phyloP scores from a whole-genome alignment of 2,113 vertebrate species.

The Xyrauchen texanus region DNA sequence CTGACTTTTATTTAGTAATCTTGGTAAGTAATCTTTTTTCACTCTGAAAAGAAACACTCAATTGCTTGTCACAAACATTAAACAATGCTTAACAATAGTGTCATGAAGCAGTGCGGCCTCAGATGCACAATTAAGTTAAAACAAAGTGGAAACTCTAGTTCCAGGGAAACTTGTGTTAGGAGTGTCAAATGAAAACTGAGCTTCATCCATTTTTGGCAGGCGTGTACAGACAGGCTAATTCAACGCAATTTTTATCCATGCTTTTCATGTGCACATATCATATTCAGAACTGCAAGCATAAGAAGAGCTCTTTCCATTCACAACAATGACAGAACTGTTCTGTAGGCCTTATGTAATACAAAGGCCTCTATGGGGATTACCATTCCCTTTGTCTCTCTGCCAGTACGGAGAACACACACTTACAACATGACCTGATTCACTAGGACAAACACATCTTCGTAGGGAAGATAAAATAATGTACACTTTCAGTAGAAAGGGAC shows the following conservation, averaged over 20 bases:
- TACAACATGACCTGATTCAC: conserved; percentile 16
- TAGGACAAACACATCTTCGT: conserved; percentile 30
- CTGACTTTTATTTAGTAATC: too few relatives aligned
- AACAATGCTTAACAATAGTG: too few relatives aligned
- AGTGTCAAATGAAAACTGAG: conserved; percentile 54
- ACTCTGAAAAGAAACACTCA: too few relatives aligned
- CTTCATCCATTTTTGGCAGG: conserved; percentile 64
- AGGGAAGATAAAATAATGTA: conserved; percentile 12
- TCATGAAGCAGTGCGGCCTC: too few relatives aligned
- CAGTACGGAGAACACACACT: conserved; percentile 31
- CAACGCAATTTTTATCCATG: conserved; percentile 64
- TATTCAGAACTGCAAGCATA: conserved; percentile 67
- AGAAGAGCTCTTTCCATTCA: conserved; percentile 59
- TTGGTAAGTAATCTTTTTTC: too few relatives aligned
- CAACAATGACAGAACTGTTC: conserved; percentile 65
- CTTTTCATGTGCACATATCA: conserved; percentile 64
- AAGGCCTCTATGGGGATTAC: conserved; percentile 52
- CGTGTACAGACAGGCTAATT: conserved; percentile 69
- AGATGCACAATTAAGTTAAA: conserved; percentile 69
- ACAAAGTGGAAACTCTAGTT: conserved; percentile 63
- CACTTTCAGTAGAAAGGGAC: too few relatives aligned
- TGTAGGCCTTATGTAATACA: conserved; percentile 57
- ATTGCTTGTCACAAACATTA: too few relatives aligned
- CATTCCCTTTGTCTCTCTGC: conserved; percentile 33
- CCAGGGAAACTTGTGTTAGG: conserved; percentile 77